phyloP scores from a whole-genome alignment of 2,888 invertebrate genomes.

The Trichopria drosophilae region DNA sequence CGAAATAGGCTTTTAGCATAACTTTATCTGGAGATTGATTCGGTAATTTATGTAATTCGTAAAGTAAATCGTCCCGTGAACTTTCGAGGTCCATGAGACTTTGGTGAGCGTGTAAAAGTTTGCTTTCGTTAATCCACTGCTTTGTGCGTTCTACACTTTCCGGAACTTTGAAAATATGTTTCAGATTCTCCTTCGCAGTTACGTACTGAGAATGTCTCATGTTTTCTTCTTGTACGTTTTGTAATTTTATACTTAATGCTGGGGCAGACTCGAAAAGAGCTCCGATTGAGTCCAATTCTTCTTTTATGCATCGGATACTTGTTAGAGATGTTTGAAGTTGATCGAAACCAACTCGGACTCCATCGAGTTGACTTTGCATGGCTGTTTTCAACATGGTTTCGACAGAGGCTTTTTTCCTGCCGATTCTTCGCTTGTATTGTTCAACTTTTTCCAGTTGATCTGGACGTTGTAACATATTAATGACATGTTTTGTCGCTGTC shows the following conservation, averaged over 20 bases:
- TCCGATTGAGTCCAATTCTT: constrained; percentile 63
- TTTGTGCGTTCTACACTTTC: constrained; percentile 94
- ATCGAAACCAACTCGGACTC: constrained; percentile 89
- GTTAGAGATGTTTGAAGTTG: constrained; percentile 84
- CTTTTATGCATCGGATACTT: constrained; percentile 72
- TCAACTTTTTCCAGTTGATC: constrained; percentile 93
- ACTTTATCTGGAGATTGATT: constrained; percentile 89
- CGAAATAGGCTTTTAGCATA: constrained; percentile 93
- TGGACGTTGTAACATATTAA: constrained; percentile 90
- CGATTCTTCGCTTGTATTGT: constrained; percentile 74
- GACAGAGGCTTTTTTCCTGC: constrained; percentile 83
- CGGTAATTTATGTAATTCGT: constrained; percentile 90
- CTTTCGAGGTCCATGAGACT: constrained; percentile 94
- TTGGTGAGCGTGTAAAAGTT: constrained; percentile 89
- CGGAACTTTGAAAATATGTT: constrained; percentile 96
- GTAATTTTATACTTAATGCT: constrained; percentile 77
- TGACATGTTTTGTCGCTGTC: constrained; percentile 81
- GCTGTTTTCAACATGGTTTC: constrained; percentile 97
- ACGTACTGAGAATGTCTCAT: constrained; percentile 95
- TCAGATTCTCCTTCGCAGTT: constrained; percentile 96
- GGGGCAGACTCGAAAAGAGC: constrained; percentile 76
- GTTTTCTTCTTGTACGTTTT: constrained; percentile 88
- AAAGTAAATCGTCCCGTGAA: constrained; percentile 92
- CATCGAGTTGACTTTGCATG: constrained; percentile 96
- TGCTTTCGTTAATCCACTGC: constrained; percentile 92